Conservation (phyloP, 2,113 vertebrate genomes). For the Lanius collurio region DNA sequence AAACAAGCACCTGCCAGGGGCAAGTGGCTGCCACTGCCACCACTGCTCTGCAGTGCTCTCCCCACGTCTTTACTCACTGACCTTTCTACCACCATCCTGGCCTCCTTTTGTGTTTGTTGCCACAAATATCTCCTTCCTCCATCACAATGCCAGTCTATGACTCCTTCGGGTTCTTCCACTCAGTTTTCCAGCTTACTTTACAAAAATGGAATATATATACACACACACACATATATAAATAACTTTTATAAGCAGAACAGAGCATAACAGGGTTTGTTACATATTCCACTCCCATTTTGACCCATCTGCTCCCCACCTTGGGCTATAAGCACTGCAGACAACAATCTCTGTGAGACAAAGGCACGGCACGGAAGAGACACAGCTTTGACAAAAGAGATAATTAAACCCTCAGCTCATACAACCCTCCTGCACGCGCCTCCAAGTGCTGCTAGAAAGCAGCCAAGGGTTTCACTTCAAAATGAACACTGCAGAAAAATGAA, state of each 20-base stretch:
- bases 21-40: neutral
- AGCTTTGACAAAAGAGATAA: neutral
- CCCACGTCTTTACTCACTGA: conserved; percentile 11
- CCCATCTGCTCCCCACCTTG: neutral
- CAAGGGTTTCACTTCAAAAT: neutral
- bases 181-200: neutral
- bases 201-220: neutral
- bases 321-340: neutral
- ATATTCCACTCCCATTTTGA: neutral
- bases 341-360: neutral
- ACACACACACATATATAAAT: no score
- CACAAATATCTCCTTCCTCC: neutral
- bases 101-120: neutral
- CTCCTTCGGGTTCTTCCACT: neutral
- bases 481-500: neutral
- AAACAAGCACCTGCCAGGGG: conserved; percentile 39
- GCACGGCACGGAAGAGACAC: neutral
- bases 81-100: neutral
- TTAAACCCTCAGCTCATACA: neutral
- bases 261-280: neutral
- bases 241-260: neutral
- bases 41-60: neutral
- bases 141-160: neutral
- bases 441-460: neutral
- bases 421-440: neutral